Evolutionary conservation across 1,140 invertebrate species (phyloP).

Genomic region (Drosophila arawakana): DNA sequence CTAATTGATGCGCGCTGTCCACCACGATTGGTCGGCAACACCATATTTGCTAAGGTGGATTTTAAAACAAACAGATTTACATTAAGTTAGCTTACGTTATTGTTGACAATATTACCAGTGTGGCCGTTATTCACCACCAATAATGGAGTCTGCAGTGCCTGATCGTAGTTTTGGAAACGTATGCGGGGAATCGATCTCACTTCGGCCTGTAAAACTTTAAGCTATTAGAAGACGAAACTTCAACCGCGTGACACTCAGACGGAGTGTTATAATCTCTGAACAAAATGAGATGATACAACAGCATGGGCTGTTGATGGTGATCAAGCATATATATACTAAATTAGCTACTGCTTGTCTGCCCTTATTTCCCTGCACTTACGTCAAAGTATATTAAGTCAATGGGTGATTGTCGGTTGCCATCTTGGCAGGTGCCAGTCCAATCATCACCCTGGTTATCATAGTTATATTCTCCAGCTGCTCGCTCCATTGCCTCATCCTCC

Average conservation of each 20-base stretch:
- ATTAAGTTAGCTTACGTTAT: no score
- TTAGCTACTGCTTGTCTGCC: no score
- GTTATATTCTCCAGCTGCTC: conserved; percentile 55
- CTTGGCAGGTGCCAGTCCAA: conserved; percentile 57
- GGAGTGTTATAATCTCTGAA: no score
- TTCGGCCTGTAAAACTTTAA: conserved; percentile 8
- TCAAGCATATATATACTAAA: no score
- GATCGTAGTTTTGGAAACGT: conserved; percentile 56
- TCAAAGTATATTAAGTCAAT: conserved; percentile 33
- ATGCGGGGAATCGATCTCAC: conserved; percentile 41
- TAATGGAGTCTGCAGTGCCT: conserved; percentile 44
- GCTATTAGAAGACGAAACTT: no score
- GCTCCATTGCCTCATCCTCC: conserved; percentile 32
- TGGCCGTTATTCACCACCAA: conserved; percentile 65
- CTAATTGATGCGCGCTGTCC: conserved; percentile 86
- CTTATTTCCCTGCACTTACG: conserved; percentile 25
- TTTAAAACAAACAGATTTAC: neutral
- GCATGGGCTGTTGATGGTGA: no score
- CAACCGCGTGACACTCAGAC: no score
- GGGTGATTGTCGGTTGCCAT: conserved; percentile 51
- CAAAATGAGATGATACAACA: no score
- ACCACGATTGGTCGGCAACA: conserved; percentile 32
- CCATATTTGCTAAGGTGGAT: conserved; percentile 51
- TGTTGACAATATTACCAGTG: conserved; percentile 39
- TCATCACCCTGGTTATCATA: conserved; percentile 69